Conservation (phyloP, 2,113 vertebrate genomes). For the Xyliphius kryptos region DNA sequence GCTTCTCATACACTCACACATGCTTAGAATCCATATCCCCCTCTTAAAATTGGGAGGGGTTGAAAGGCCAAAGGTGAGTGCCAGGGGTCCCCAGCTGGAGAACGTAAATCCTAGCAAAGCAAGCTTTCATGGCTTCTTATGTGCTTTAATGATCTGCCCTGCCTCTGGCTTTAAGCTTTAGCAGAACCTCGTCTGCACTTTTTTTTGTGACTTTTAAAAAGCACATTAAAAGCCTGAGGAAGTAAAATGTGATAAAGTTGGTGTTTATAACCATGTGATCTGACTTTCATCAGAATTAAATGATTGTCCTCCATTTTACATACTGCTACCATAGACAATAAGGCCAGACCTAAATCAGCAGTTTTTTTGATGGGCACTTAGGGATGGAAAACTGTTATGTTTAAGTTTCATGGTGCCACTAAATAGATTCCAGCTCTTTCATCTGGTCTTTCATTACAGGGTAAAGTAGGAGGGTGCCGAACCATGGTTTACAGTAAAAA, state of each 20-base stretch:
- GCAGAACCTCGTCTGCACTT: background rate
- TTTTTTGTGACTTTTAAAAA: conserved; percentile 7
- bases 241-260: background rate
- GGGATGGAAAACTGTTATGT: too few relatives aligned
- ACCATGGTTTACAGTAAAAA: conserved; percentile 8
- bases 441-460: conserved; percentile 26
- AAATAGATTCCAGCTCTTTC: conserved; percentile 14
- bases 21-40: conserved; percentile 5
- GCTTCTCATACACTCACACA: conserved; percentile 29
- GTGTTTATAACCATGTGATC: background rate
- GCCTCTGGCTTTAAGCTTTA: conserved; percentile 13
- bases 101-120: conserved; percentile 36
- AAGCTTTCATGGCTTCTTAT: conserved; percentile 22
- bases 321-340: too few relatives aligned
- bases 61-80: conserved; percentile 34
- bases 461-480: background rate
- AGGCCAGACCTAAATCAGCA: background rate
- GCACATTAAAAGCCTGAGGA: background rate
- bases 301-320: too few relatives aligned
- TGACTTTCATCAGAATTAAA: background rate
- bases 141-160: conserved; percentile 33
- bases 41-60: conserved; percentile 15
- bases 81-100: conserved; percentile 41
- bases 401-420: too few relatives aligned
- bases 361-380: conserved; percentile 8